These are phyloP conservation scores for Agriotes lineatus DNA, from an alignment of 2,888 invertebrate species.

Conservation along the genomic window DNA sequence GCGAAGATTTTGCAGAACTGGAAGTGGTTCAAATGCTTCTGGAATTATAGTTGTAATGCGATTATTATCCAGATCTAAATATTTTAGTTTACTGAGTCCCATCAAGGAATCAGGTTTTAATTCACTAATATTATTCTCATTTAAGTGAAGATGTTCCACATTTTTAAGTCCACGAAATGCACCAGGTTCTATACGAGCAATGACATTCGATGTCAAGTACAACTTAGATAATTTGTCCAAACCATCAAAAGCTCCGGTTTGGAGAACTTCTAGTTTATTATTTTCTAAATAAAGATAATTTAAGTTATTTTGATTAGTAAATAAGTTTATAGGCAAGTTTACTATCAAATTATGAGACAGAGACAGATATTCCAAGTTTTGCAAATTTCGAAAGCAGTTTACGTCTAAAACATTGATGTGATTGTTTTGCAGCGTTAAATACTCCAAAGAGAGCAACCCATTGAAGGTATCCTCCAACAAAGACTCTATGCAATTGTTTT, in stretches of 20 bases:
- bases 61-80: conserved; percentile 15
- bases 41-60: neutral
- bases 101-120: conserved; percentile 42
- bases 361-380: neutral
- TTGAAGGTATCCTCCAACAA: neutral
- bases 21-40: neutral
- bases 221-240: neutral
- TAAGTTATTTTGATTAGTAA: neutral
- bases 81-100: conserved; percentile 33
- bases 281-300: conserved; percentile 15
- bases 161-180: neutral
- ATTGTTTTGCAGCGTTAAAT: conserved; percentile 9
- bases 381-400: neutral
- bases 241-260: neutral
- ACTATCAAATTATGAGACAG: neutral
- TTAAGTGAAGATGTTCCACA: conserved; percentile 13
- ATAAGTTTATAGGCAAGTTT: neutral
- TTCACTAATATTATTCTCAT: conserved; percentile 48
- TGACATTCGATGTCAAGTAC: neutral
- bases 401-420: neutral
- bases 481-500: neutral
- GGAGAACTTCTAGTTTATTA: conserved; percentile 18
- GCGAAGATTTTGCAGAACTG: neutral
- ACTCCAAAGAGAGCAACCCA: neutral
- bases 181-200: neutral